Conservation (phyloP, 2,888 invertebrate genomes). For the Auanema sp. region DNA sequence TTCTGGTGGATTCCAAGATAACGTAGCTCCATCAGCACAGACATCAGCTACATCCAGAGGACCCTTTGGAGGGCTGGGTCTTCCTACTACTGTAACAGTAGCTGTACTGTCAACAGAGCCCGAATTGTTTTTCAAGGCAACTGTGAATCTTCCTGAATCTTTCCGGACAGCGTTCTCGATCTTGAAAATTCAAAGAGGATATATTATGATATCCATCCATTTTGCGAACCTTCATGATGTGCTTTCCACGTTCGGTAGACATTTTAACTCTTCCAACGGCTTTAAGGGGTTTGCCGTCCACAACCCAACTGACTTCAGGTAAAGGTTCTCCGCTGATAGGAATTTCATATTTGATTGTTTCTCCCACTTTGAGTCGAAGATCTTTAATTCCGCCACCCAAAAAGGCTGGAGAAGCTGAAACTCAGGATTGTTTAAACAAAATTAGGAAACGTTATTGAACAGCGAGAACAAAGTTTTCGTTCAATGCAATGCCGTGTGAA, state of each 20-base stretch:
- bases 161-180: slow-evolving; percentile 88
- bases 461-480: neutral
- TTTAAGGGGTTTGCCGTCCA: slow-evolving; percentile 69
- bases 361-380: slow-evolving; percentile 91
- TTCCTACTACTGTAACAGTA: slow-evolving; percentile 80
- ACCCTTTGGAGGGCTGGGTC: slow-evolving; percentile 81
- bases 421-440: neutral
- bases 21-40: slow-evolving; percentile 89
- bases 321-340: slow-evolving; percentile 95
- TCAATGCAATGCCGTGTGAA: neutral
- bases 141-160: slow-evolving; percentile 86
- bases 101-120: slow-evolving; percentile 89
- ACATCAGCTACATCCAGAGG: slow-evolving; percentile 87
- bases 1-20: slow-evolving; percentile 92
- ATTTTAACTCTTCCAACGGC: slow-evolving; percentile 64
- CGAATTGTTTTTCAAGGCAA: slow-evolving; percentile 85
- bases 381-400: slow-evolving; percentile 86
- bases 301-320: slow-evolving; percentile 85
- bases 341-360: slow-evolving; percentile 88
- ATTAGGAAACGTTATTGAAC: neutral
- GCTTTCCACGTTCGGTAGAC: slow-evolving; percentile 60
- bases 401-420: slow-evolving; percentile 72
- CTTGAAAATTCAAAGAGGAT: slow-evolving; percentile 64
- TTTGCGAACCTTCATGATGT: slow-evolving; percentile 66
- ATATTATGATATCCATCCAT: slow-evolving; percentile 3